Evolutionary conservation across 2,888 invertebrate genomes (phyloP).

Genomic region (Syritta pipiens): DNA sequence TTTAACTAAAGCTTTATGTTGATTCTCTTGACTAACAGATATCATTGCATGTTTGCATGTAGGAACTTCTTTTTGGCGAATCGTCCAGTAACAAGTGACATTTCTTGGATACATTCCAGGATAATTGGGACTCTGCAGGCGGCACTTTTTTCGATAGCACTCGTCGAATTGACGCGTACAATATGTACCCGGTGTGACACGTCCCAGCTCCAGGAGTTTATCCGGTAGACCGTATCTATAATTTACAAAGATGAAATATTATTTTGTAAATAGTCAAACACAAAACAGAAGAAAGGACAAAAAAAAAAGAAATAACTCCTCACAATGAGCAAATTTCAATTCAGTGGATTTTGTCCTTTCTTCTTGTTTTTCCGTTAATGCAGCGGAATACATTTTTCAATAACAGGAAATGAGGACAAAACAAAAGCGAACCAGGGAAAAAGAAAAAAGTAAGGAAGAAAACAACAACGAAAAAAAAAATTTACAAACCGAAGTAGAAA

Average conservation of each 20-base stretch:
- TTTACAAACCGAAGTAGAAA: slow-evolving; percentile 42
- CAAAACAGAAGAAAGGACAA: not conserved
- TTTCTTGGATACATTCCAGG: slow-evolving; percentile 90
- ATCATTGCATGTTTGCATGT: slow-evolving; percentile 96
- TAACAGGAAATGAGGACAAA: slow-evolving; percentile 43
- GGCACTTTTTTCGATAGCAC: slow-evolving; percentile 90
- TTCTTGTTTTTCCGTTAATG: slow-evolving; percentile 1
- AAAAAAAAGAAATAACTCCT: slow-evolving; percentile 4
- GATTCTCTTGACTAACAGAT: slow-evolving; percentile 88
- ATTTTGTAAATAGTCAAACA: not conserved
- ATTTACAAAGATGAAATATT: slow-evolving; percentile 7
- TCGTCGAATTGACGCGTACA: slow-evolving; percentile 92
- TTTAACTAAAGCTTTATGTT: slow-evolving; percentile 80
- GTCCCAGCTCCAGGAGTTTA: slow-evolving; percentile 89
- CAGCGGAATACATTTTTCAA: slow-evolving; percentile 25
- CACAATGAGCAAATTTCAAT: slow-evolving; percentile 49
- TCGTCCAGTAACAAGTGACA: slow-evolving; percentile 94
- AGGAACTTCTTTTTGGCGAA: slow-evolving; percentile 91
- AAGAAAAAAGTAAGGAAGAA: too few species aligned
- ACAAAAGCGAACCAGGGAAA: too few species aligned
- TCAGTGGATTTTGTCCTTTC: slow-evolving; percentile 19
- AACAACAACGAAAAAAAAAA: not conserved
- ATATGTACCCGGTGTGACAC: slow-evolving; percentile 91
- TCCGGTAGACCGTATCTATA: slow-evolving; percentile 86
- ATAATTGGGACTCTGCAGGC: slow-evolving; percentile 93